Percentiles rank a stretch among this genome's conserved stretches.
Conservation (phyloP, 2,888 invertebrate species). For the Anarsia innoxiella region DNA sequence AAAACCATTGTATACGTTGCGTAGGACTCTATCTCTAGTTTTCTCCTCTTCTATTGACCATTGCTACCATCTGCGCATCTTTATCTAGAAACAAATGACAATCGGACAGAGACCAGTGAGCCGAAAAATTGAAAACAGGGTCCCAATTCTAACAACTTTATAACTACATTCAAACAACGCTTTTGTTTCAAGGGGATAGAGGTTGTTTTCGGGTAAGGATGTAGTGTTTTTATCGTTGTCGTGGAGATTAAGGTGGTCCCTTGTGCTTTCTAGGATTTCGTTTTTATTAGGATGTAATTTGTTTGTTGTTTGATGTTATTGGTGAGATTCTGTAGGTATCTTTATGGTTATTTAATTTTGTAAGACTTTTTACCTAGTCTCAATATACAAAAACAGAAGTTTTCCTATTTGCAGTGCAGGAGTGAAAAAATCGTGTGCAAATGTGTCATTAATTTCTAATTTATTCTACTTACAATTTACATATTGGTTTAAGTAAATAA, state of each 20-base stretch:
- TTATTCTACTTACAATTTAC: no score
- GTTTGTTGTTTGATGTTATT: constrained; percentile 20
- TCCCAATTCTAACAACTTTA: constrained; percentile 11
- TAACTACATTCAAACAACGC: constrained; percentile 3
- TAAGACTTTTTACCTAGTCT: no score
- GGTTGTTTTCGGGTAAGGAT: constrained; percentile 17
- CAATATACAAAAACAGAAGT: no score
- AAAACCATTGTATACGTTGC: no score
- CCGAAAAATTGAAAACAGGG: constrained; percentile 68
- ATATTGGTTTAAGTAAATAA: no score
- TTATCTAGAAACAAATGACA: constrained; percentile 35
- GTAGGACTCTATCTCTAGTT: no score
- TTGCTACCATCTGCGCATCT: constrained; percentile 45
- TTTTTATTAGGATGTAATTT: constrained; percentile 47
- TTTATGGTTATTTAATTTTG: no score
- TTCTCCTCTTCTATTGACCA: no score
- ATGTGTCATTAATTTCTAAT: no score
- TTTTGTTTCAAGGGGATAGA: constrained; percentile 14
- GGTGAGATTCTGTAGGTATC: no score
- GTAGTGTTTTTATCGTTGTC: constrained; percentile 10
- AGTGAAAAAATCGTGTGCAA: no score
- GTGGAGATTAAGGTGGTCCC: constrained; percentile 30
- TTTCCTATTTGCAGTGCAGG: no score
- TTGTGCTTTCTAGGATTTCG: constrained; percentile 53
- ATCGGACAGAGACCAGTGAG: constrained; percentile 49